Conservation (phyloP, 2,888 invertebrate species). For the Odontocerum albicorne region DNA sequence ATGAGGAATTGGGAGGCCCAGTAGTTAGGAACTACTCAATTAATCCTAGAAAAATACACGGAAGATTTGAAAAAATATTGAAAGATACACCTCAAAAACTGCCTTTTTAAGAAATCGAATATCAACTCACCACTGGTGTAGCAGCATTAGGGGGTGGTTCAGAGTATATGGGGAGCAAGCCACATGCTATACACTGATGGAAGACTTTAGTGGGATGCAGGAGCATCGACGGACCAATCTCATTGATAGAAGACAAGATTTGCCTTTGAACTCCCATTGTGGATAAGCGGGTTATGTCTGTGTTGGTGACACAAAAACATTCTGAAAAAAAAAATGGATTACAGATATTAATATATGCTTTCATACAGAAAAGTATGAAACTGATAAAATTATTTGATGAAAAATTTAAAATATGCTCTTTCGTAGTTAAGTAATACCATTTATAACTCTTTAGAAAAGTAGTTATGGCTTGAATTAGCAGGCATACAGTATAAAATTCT, state of each 20-base stretch:
- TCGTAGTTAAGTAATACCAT: too few relatives aligned
- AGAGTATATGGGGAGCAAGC: conserved; percentile 60
- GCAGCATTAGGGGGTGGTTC: conserved; percentile 42
- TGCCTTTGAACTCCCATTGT: conserved; percentile 65
- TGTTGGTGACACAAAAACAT: conserved; percentile 59
- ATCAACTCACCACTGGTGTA: conserved; percentile 41
- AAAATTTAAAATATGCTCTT: too few relatives aligned
- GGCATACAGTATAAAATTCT: too few relatives aligned
- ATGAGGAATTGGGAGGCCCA: too few relatives aligned
- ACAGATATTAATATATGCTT: not conserved
- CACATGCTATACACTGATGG: conserved; percentile 58
- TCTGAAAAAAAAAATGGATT: conserved; percentile 43
- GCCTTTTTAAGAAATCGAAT: not conserved
- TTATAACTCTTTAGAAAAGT: too few relatives aligned
- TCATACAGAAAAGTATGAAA: too few relatives aligned
- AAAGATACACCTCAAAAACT: not conserved
- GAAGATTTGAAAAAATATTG: not conserved
- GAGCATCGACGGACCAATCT: conserved; percentile 62
- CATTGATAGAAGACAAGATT: conserved; percentile 59
- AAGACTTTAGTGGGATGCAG: conserved; percentile 62
- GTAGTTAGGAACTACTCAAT: too few relatives aligned
- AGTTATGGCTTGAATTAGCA: too few relatives aligned
- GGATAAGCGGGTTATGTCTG: conserved; percentile 52
- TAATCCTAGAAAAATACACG: too few relatives aligned
- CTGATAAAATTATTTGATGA: too few relatives aligned